phyloP scores from a whole-genome alignment of 2,888 invertebrate species.

The Rhodophaea formosa region DNA sequence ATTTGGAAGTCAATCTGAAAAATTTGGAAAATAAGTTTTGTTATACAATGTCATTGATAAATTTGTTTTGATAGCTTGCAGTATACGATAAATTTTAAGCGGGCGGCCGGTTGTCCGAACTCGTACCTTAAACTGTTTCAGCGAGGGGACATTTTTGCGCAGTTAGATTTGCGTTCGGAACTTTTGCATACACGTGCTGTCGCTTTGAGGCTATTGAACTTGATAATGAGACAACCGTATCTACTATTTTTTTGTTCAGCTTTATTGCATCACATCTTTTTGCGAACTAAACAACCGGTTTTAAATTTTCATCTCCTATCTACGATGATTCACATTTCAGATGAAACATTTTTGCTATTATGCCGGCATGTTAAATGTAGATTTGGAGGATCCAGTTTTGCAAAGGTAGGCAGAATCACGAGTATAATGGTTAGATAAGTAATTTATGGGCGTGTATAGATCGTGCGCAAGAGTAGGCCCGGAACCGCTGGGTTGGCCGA shows the following conservation, averaged over 20 bases:
- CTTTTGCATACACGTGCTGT: slow-evolving; percentile 80
- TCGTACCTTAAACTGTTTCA: slow-evolving; percentile 63
- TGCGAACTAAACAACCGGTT: slow-evolving; percentile 44
- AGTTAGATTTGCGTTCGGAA: slow-evolving; percentile 45
- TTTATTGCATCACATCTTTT: slow-evolving; percentile 70
- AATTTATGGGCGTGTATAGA: slow-evolving; percentile 66
- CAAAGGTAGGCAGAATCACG: slow-evolving; percentile 35
- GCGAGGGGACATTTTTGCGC: slow-evolving; percentile 65
- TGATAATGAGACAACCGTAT: slow-evolving; percentile 76
- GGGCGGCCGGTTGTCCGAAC: slow-evolving; percentile 47
- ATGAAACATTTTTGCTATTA: slow-evolving; percentile 22
- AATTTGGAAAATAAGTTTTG: slow-evolving; percentile 45
- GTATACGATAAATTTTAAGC: slow-evolving; percentile 68
- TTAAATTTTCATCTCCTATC: slow-evolving; percentile 32
- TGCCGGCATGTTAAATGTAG: slow-evolving; percentile 10
- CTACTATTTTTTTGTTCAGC: slow-evolving; percentile 58
- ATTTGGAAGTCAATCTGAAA: slow-evolving; percentile 53
- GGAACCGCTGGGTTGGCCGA: slow-evolving; percentile 68
- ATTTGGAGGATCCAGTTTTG: slow-evolving; percentile 51
- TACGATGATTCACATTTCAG: slow-evolving; percentile 49
- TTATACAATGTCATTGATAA: slow-evolving; percentile 67
- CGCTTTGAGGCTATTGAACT: slow-evolving; percentile 77
- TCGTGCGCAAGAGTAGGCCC: slow-evolving; percentile 64
- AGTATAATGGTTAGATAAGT: slow-evolving; percentile 42
- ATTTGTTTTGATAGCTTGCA: slow-evolving; percentile 66